These are phyloP conservation scores for Aphelinus atriplicis DNA, from an alignment of 1,140 invertebrate species.

Conservation along the genomic window DNA sequence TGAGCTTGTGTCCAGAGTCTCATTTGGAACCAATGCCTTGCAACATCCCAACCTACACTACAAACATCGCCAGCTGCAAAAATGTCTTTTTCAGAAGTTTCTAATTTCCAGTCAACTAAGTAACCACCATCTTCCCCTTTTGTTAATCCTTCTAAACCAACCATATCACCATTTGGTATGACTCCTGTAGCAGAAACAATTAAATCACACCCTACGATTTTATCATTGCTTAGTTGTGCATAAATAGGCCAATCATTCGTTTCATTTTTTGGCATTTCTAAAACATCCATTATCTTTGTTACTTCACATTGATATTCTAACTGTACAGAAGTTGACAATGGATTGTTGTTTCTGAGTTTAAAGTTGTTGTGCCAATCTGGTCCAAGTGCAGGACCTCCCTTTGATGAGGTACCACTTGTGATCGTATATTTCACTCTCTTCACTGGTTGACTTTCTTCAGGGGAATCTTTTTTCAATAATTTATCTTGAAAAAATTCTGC, in stretches of 20 bases:
- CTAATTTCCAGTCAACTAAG: constrained; percentile 86
- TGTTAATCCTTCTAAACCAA: constrained; percentile 68
- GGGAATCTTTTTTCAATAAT: constrained; percentile 52
- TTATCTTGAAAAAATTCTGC: constrained; percentile 87
- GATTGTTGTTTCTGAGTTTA: constrained; percentile 47
- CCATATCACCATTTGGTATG: constrained; percentile 73
- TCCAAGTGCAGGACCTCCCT: constrained; percentile 86
- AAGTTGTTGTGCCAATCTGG: constrained; percentile 91
- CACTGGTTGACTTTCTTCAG: constrained; percentile 46
- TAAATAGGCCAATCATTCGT: constrained; percentile 74
- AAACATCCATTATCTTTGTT: constrained; percentile 61
- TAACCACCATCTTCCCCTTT: constrained; percentile 79
- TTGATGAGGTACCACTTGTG: constrained; percentile 65
- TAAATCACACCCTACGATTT: constrained; percentile 86
- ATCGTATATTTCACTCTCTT: constrained; percentile 76
- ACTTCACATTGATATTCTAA: constrained; percentile 81
- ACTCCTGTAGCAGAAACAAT: constrained; percentile 97
- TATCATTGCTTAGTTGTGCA: constrained; percentile 80
- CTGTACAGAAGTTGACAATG: constrained; percentile 48
- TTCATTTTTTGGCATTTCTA: constrained; percentile 48
- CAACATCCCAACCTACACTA: constrained; percentile 78
- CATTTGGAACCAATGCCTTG: constrained; percentile 96
- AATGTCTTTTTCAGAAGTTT: constrained; percentile 81
- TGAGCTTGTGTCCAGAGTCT: constrained; percentile 97
- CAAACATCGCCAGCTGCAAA: constrained; percentile 97